Evolutionary conservation across 1,140 invertebrate species (phyloP), one percentile per base, ranked within the genome.

Genomic region (Formica exsecta): DNA sequence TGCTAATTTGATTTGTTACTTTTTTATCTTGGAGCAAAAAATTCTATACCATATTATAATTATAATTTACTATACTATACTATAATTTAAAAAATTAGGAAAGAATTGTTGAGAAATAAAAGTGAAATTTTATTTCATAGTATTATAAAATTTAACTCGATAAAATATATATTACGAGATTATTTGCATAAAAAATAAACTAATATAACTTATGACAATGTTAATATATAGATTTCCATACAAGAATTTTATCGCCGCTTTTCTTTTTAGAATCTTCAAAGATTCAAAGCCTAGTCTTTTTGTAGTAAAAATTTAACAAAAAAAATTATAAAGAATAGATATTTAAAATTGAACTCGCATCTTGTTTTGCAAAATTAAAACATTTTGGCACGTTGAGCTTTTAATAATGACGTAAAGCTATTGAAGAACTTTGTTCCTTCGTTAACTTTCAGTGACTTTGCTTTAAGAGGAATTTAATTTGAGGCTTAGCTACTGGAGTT

Each of bases 391-490:
- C 19, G n/a, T 41, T 44, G 25, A 22, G 25, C 68, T 62, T 36
- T 41, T 44, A 38, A 38, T 61, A 81, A 81, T 22, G 19, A 38
- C 54, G 29, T 48, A 22, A 70, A 9, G 13, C 9, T 68, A 73
- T 29, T 44, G 38, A 4, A 29, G 36, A 81, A 81, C 79, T 83
- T 83, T 48, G 79, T 83, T 83, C 16, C 79, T 48, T 73, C 68
- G 79, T 83, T 83, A 83, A 81, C 66, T 81, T 73, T 5, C 16
- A 74, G 66, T 61, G 79, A 81, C 68, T 83, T 73, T 73, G 25
- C 79, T 81, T 83, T 62, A 83, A 74, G 25, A 83, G 68, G 25
- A 74, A 83, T 83, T 83, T 83, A 83, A 83, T 83, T 83, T 83
- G 68, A 83, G 79, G 79, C 79, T 83, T 83, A 74, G 36, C 79